A percentile compares a stretch with the other conserved stretches of the same genome.
phyloP scores from a whole-genome alignment of 2,113 vertebrate species.

The Gymnorhina tibicen region DNA sequence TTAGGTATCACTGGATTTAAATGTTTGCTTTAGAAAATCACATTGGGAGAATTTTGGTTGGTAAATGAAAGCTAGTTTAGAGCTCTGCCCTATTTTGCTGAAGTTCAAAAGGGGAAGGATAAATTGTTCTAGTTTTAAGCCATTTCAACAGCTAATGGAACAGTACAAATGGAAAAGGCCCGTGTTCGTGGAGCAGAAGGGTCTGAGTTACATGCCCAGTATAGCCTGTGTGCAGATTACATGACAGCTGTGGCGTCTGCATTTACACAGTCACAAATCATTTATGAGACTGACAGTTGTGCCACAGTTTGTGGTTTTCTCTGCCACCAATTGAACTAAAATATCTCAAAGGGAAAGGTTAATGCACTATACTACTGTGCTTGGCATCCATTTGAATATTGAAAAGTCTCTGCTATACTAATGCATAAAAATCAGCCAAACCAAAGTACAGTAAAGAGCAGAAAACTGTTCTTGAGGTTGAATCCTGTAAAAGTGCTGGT shows the following conservation, averaged over 20 bases:
- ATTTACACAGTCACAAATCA: slow-evolving; percentile 53
- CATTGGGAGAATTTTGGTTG: slow-evolving; percentile 46
- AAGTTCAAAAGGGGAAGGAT: slow-evolving; percentile 51
- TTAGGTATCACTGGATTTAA: slow-evolving; percentile 52
- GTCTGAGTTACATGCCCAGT: slow-evolving; percentile 23
- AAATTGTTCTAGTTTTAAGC: slow-evolving; percentile 51
- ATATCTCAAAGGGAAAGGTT: slow-evolving; percentile 62
- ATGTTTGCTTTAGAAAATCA: slow-evolving; percentile 58
- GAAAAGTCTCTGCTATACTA: slow-evolving; percentile 16
- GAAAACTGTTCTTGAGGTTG: background rate
- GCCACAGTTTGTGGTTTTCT: slow-evolving; percentile 63
- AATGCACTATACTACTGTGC: slow-evolving; percentile 50
- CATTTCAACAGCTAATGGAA: slow-evolving; percentile 37
- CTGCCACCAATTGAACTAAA: slow-evolving; percentile 58
- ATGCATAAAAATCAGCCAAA: slow-evolving; percentile 43
- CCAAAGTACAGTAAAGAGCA: background rate
- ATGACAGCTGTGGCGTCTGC: slow-evolving; percentile 34
- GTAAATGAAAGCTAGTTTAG: slow-evolving; percentile 27
- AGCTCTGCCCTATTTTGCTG: slow-evolving; percentile 3
- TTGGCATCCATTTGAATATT: slow-evolving; percentile 56
- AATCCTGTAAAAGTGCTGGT: background rate
- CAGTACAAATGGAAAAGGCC: slow-evolving; percentile 26
- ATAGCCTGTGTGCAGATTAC: slow-evolving; percentile 22
- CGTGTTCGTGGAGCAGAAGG: background rate
- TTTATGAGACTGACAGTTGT: slow-evolving; percentile 45